phyloP scores from a whole-genome alignment of 2,888 invertebrate genomes.

The Drosophila bunnanda region DNA sequence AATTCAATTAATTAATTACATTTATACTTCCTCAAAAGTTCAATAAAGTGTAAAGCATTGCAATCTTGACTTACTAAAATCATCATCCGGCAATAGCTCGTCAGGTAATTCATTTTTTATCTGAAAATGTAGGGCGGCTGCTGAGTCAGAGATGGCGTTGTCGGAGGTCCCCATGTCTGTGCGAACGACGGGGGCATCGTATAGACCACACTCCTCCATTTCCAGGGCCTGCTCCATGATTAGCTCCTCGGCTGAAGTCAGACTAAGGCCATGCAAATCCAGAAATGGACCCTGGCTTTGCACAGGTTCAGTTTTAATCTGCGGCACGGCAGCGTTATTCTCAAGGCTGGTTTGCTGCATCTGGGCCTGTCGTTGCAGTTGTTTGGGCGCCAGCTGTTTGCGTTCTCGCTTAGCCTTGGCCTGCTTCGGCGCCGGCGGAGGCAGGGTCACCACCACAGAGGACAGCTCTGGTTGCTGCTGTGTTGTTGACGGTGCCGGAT shows the following conservation, averaged over 20 bases:
- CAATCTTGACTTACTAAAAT: conserved; percentile 73
- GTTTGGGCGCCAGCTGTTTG: conserved; percentile 79
- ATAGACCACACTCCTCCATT: conserved; percentile 83
- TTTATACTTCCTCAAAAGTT: not conserved
- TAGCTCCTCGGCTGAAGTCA: conserved; percentile 83
- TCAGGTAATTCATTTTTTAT: conserved; percentile 80
- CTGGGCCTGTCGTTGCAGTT: conserved; percentile 73
- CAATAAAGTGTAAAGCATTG: not conserved
- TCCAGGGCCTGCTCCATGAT: conserved; percentile 85
- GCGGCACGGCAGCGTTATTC: conserved; percentile 34
- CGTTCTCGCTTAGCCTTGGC: conserved; percentile 78
- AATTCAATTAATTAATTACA: not conserved
- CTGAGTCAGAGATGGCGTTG: conserved; percentile 80
- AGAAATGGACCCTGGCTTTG: conserved; percentile 67
- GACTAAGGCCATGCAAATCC: conserved; percentile 82
- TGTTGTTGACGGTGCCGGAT: conserved; percentile 30
- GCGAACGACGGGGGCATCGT: conserved; percentile 66
- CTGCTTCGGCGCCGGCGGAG: conserved; percentile 56
- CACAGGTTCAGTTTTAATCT: conserved; percentile 68
- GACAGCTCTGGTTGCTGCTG: conserved; percentile 46
- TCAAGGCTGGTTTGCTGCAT: conserved; percentile 4
- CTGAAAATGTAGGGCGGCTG: conserved; percentile 79
- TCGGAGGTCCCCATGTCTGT: conserved; percentile 74
- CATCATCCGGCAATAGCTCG: conserved; percentile 76
- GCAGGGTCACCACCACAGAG: conserved; percentile 34